Evolutionary conservation across 2,113 vertebrate genomes (phyloP).

Genomic region (Rhipidura dahli): DNA sequence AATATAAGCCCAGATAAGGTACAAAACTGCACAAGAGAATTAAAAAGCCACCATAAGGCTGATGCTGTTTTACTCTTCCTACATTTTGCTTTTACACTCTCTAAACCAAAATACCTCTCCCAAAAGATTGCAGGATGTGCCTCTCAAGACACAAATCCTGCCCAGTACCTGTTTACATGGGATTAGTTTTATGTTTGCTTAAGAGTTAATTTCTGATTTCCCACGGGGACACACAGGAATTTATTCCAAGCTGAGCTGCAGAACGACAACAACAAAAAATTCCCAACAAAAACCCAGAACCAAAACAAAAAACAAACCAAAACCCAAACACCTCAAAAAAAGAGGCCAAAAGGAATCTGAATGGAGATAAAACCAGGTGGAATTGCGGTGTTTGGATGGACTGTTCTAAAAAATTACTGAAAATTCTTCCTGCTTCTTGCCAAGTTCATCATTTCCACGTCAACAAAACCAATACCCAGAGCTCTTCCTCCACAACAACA

Average conservation of each 20-base stretch:
- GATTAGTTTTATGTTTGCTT: neutral
- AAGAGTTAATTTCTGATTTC: neutral
- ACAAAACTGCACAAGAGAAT: slow-evolving; percentile 77
- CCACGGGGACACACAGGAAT: neutral
- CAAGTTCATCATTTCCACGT: neutral
- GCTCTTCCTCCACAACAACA: neutral
- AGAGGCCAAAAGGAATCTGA: neutral
- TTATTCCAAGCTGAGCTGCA: neutral
- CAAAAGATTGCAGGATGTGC: neutral
- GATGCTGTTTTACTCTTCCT: neutral
- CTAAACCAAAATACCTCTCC: neutral
- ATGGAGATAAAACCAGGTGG: neutral
- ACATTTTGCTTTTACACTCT: neutral
- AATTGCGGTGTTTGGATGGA: neutral
- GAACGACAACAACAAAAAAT: neutral
- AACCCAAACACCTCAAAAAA: neutral
- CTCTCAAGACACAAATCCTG: neutral
- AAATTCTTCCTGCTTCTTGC: neutral
- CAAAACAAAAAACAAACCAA: rapidly evolving
- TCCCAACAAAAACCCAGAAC: neutral
- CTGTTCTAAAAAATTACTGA: too few relatives aligned
- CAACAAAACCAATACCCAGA: neutral
- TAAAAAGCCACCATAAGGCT: neutral
- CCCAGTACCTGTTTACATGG: rapidly evolving
- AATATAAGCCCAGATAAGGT: slow-evolving; percentile 91